phyloP scores from a whole-genome alignment of 2,113 vertebrate genomes.

The Cebidichthys violaceus region DNA sequence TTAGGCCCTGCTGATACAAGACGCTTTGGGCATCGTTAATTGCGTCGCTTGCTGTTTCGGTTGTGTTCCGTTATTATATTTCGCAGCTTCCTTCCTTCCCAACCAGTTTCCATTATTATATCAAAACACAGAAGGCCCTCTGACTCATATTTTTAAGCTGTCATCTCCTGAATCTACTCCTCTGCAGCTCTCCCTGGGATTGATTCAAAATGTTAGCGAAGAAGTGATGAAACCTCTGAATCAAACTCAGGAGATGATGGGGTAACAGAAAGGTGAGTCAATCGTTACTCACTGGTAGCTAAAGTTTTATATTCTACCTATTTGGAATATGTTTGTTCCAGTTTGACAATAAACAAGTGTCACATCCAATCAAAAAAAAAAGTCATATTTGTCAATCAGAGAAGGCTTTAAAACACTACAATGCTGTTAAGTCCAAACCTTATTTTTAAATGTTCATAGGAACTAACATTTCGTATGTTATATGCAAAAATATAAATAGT shows the following conservation, averaged over 20 bases:
- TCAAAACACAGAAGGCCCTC: background rate
- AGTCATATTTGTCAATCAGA: background rate
- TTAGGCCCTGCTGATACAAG: background rate
- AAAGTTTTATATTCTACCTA: background rate
- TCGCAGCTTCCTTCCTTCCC: slow-evolving; percentile 1
- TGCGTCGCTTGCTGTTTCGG: background rate
- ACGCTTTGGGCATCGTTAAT: background rate
- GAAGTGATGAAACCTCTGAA: background rate
- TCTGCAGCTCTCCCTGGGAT: slow-evolving; percentile 12
- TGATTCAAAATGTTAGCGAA: slow-evolving; percentile 2
- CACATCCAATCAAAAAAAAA: background rate
- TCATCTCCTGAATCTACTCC: slow-evolving; percentile 19
- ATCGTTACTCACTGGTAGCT: too few relatives aligned
- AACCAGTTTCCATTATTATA: slow-evolving; percentile 15
- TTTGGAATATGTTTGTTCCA: background rate
- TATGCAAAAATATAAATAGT: background rate
- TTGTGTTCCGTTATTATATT: background rate
- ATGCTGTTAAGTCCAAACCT: background rate
- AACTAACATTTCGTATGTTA: background rate
- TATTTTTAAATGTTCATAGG: background rate
- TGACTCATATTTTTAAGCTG: slow-evolving; percentile 28
- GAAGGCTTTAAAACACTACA: background rate
- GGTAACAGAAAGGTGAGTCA: background rate
- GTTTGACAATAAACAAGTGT: background rate
- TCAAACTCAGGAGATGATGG: slow-evolving; percentile 5